Conservation (phyloP, 2,113 vertebrate species). For the Fregata magnificens region DNA sequence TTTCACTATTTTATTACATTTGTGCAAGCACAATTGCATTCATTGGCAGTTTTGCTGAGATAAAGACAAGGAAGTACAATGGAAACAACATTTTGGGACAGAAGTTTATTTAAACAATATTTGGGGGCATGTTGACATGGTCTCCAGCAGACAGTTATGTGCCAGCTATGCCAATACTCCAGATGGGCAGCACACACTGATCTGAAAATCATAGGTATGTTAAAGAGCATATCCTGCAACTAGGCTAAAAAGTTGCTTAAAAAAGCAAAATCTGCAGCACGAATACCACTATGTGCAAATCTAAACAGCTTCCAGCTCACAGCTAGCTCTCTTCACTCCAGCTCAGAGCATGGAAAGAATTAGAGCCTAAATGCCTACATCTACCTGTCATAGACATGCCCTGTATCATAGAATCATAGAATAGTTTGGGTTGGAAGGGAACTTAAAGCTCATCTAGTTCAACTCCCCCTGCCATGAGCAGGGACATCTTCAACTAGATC, state of each 20-base stretch:
- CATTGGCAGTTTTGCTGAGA: background rate
- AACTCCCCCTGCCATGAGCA: background rate
- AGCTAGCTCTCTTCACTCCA: background rate
- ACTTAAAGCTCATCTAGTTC: background rate
- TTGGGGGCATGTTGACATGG: accelerated
- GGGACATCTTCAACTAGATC: background rate
- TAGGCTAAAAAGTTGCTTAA: background rate
- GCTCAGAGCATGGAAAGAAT: background rate
- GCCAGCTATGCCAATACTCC: background rate
- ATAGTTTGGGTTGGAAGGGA: background rate
- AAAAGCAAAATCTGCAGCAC: background rate
- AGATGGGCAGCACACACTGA: background rate
- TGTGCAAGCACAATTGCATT: background rate
- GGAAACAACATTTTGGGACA: background rate
- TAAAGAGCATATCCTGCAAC: background rate
- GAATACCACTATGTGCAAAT: background rate
- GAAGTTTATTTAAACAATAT: background rate
- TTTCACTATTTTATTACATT: background rate
- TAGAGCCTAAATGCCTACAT: background rate
- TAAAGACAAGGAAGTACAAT: background rate
- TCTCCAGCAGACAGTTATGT: background rate
- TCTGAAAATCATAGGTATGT: background rate
- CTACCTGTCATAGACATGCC: background rate
- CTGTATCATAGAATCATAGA: background rate
- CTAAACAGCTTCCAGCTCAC: background rate